These are phyloP conservation scores for Malurus leucopterus DNA, from an alignment of 2,797 vertebrate species.

Conservation along the genomic window DNA sequence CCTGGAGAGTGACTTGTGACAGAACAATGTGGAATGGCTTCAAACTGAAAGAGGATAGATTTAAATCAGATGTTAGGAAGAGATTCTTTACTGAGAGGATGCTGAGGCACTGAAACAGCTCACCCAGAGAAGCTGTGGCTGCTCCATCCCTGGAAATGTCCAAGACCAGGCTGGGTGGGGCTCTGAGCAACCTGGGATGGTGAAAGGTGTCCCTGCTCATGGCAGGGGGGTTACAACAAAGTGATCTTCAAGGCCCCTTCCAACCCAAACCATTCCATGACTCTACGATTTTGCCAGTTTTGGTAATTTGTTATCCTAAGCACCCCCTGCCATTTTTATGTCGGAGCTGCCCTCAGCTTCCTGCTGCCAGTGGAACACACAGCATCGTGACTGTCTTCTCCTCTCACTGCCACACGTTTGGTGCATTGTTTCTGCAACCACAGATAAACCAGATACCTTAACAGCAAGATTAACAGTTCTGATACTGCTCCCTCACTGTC, in stretches of 20 bases:
- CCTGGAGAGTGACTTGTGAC: background rate
- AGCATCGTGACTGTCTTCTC: background rate
- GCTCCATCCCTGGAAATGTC: background rate
- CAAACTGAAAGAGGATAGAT: background rate
- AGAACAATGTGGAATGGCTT: background rate
- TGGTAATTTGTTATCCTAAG: background rate
- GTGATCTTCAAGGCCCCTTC: background rate
- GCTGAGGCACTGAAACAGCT: background rate
- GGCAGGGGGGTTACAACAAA: background rate
- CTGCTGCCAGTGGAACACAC: background rate
- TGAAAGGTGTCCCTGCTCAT: background rate
- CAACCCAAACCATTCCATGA: background rate
- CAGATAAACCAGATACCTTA: constrained; percentile 6
- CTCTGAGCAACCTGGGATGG: background rate
- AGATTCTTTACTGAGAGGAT: background rate
- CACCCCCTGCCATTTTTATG: background rate
- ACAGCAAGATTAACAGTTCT: background rate
- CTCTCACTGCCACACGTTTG: background rate
- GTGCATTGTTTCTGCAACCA: background rate
- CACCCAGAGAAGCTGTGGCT: background rate
- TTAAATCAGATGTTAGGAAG: background rate
- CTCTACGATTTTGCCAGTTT: background rate
- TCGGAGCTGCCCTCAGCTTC: background rate
- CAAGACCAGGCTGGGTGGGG: background rate
- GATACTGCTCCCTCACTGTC: background rate